These are phyloP conservation scores for Probosciger aterrimus DNA, from an alignment of 2,113 vertebrate genomes.

Conservation along the genomic window DNA sequence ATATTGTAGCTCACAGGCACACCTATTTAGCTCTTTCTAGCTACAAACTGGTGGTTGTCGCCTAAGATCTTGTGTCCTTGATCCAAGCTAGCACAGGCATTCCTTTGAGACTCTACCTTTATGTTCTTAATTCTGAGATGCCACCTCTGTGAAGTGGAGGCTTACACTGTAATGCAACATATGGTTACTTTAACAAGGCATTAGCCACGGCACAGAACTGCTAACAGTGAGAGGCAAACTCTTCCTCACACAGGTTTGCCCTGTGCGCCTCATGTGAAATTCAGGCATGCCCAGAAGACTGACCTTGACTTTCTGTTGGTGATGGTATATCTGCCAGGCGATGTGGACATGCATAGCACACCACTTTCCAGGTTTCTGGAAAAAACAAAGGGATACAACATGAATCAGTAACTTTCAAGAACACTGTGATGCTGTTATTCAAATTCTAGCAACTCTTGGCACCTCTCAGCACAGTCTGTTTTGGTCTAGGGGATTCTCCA, in stretches of 20 bases:
- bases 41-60: not conserved
- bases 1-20: not conserved
- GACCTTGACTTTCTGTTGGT: constrained; percentile 98
- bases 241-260: not conserved
- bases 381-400: not conserved
- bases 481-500: not conserved
- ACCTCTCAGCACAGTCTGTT: not conserved
- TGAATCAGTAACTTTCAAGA: not conserved
- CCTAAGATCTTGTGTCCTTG: not conserved
- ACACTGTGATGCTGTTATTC: not conserved
- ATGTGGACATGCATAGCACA: constrained; percentile 98
- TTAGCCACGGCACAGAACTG: not conserved
- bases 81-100: not conserved
- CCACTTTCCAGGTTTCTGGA: constrained; percentile 98
- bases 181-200: not conserved
- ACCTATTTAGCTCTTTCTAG: not conserved
- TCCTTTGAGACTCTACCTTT: not conserved
- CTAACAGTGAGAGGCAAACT: not conserved
- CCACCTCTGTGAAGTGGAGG: rapidly evolving
- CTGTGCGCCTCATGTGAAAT: not conserved
- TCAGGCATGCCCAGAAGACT: constrained; percentile 41
- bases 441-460: not conserved
- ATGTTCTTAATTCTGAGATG: not conserved
- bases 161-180: not conserved
- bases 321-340: constrained; percentile 98